Base-by-base conservation (phyloP, 1,140 invertebrate genomes). In the Drosophila albomicans region DNA sequence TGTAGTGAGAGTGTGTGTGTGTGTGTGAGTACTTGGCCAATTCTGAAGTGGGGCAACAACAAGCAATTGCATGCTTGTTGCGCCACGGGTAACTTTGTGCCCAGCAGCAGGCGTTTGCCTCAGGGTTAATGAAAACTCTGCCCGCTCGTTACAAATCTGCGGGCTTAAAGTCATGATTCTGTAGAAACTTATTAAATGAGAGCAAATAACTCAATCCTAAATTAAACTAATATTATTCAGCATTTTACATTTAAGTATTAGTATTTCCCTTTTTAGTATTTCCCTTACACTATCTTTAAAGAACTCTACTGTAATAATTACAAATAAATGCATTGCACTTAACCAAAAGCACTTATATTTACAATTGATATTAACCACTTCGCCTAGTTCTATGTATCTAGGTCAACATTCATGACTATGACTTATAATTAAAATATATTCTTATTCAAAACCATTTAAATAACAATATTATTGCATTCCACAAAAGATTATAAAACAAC, bases 1-100 rank as follows among this genome's bases (percentile, higher is more conserved):
- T 15, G 11, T 16, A 32, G 41, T 30, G 56, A 49, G 51, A n/a
- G n/a, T n/a, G n/a, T 35, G n/a, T 56, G 30, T 10, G 52, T 38
- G 30, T 8, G 30, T 32, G 52, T 56, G 32, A 16, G 32, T 4
- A 38, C 15, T 38, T 57, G 54, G 13, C 15, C 15, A 41, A 38
- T 16, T 57, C 15, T 41, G 66, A 61, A 66, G 15, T 63, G 25
- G 62, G 58, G 73, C 58, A 62, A 45, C 57, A 70, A 72, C 77
- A 46, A 58, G 32, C 57, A 70, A 72, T 58, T 82, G 82, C 79
- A 82, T 77, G 82, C 82, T 86, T 86, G 82, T 86, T 85, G 82
- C 82, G 75, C 75, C 70, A 71, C 11, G 59, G 45, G 30, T 32
- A n/a, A 41, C 28, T 32, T 48, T 35, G 28, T 43, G 20, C 11